phyloP scores from a whole-genome alignment of 2,888 invertebrate species.

The Nomada ferruginata region DNA sequence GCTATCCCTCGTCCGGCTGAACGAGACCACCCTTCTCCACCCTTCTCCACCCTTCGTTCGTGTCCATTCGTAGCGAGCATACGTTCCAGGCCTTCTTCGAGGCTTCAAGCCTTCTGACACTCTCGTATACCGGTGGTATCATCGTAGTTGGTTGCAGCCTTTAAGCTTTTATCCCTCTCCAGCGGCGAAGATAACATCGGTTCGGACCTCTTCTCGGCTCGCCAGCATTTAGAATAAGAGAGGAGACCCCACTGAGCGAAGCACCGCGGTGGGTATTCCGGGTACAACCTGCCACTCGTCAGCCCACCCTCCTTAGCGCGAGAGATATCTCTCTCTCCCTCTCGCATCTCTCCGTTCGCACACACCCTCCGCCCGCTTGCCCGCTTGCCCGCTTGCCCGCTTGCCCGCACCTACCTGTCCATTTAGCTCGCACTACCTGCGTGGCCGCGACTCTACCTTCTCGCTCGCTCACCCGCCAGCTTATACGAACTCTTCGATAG shows the following conservation, averaged over 20 bases:
- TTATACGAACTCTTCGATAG: constrained; percentile 15
- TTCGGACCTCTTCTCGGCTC: constrained; percentile 67
- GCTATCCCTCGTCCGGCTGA: constrained; percentile 1
- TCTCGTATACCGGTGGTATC: constrained; percentile 79
- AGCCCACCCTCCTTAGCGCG: constrained; percentile 80
- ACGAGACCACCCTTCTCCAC: constrained; percentile 25
- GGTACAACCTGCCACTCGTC: constrained; percentile 83
- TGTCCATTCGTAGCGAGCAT: constrained; percentile 57
- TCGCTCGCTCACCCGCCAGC: neutral
- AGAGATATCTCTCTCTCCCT: constrained; percentile 30
- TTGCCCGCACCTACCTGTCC: neutral
- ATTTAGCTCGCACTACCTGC: neutral
- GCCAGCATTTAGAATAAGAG: constrained; percentile 77
- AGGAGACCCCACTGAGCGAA: constrained; percentile 81
- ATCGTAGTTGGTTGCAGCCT: constrained; percentile 80
- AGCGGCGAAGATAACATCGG: constrained; percentile 79
- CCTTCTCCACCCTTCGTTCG: constrained; percentile 29
- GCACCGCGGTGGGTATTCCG: constrained; percentile 83
- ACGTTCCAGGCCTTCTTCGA: constrained; percentile 69
- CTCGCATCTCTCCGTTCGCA: neutral
- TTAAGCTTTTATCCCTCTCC: constrained; percentile 81
- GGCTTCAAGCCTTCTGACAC: constrained; percentile 77
- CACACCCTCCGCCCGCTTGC: neutral
- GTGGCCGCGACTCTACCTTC: neutral
- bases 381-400: neutral